A percentile compares a stretch with the other conserved stretches of the same genome.
Evolutionary conservation across 2,113 vertebrate genomes (phyloP).

Genomic region (Rhineura floridana): DNA sequence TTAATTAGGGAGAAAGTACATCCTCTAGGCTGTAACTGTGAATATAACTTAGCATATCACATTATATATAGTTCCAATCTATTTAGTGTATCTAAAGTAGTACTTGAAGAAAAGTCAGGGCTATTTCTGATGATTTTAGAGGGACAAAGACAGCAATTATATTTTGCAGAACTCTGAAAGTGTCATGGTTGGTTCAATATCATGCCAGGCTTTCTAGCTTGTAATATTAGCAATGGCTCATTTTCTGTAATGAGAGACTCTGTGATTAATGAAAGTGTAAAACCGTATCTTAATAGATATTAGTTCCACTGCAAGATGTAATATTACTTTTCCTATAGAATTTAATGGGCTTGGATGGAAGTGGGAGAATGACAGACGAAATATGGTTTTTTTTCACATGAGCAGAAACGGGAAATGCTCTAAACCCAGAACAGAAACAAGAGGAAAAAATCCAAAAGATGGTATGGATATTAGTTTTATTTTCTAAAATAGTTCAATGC

Average conservation of each 20-base stretch:
- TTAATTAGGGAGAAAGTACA: constrained; percentile 30
- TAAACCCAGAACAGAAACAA: neutral
- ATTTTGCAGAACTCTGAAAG: neutral
- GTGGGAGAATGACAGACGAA: neutral
- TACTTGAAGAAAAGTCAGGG: neutral
- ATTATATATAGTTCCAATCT: constrained; percentile 22
- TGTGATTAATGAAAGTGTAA: constrained; percentile 8
- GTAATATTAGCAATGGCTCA: neutral
- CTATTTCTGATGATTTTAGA: constrained; percentile 8
- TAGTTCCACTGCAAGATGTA: neutral
- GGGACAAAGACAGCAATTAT: constrained; percentile 8
- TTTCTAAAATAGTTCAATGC: neutral
- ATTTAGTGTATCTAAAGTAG: constrained; percentile 12
- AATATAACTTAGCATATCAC: neutral
- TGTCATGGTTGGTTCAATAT: constrained; percentile 21
- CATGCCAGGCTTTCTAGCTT: neutral
- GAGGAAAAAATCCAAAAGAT: neutral
- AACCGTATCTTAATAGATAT: constrained; percentile 9
- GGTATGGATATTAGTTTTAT: neutral
- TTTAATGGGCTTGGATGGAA: rapidly evolving
- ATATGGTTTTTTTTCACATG: neutral
- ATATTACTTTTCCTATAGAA: constrained; percentile 12
- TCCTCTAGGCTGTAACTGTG: neutral
- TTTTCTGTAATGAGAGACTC: constrained; percentile 19
- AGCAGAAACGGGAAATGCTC: neutral